Evolutionary conservation across 2,113 vertebrate species (phyloP), one percentile per base, ranked within the genome.

Genomic region (Thermophis baileyi): DNA sequence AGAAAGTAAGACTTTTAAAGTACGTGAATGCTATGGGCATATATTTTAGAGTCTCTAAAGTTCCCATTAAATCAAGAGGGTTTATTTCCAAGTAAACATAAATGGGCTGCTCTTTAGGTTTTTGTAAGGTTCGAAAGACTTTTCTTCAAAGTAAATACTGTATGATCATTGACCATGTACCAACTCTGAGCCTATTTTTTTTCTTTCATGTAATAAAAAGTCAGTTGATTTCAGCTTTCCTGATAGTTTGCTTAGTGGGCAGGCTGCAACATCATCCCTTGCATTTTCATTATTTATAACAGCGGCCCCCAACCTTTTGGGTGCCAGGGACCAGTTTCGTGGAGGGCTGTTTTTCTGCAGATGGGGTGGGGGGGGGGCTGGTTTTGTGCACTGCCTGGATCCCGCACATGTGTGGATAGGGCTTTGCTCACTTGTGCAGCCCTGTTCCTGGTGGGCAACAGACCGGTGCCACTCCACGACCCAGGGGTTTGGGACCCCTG

Each of bases 1-100:
- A 98, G 98, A 97, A 99, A 99, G 99, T 99, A 98, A 51, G 98
- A 51, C 90, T 89, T 92, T 40, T 55, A 10, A n/a, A 49, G 60
- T 93, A 44, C 24, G 87, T 54, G 90, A 44, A 27, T 50, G 86
- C 47, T 24, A 4, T 87, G 53, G 46, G 20, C 44, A 35, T 49
- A 11, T n/a, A 55, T 44, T 85, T 53, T n/a, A 27, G 24, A n/a
- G n/a, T 44, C 12, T 25, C n/a, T 24, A 55, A 89, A 44, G 51
- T 57, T 40, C 18, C 88, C 51, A 6, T 55, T 55, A 24, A 9
- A 40, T 40, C 53, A 55, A 20, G n/a, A 55, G 51, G 18, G 40
- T 22, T 89, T 54, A 16, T 40, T 89, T 44, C 35, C 8, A 55
- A 11, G 7, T 89, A 20, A 54, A 11, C 20, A 6, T 55, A 40